Evolutionary conservation across 2,797 vertebrate genomes (phyloP).

Genomic region (Argya squamiceps): DNA sequence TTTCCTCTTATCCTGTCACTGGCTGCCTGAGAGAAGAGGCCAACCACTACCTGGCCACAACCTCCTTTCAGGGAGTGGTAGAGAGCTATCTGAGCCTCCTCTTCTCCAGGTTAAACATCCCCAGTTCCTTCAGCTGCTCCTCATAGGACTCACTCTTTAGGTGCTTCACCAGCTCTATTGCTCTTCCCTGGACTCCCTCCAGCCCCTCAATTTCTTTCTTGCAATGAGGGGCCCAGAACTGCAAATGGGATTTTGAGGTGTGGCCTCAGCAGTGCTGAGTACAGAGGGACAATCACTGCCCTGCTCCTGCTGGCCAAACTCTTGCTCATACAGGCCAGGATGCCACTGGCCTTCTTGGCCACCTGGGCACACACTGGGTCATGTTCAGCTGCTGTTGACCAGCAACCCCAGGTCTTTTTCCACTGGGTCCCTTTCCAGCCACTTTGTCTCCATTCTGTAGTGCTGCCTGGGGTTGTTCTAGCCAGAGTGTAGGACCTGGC

Average conservation of each 20-base stretch:
- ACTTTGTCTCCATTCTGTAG: neutral
- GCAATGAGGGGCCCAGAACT: neutral
- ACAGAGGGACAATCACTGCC: neutral
- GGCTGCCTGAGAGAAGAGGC: neutral
- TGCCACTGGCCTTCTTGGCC: neutral
- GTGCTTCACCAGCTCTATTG: neutral
- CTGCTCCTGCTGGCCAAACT: neutral
- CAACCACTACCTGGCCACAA: accelerated
- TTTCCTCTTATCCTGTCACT: neutral
- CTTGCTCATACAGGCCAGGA: accelerated
- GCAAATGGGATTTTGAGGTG: neutral
- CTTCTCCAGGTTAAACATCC: neutral
- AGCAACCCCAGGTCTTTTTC: neutral
- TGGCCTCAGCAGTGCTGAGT: neutral
- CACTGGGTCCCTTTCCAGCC: neutral
- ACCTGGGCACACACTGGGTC: neutral
- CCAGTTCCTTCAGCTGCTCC: neutral
- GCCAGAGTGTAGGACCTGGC: neutral
- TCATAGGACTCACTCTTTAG: neutral
- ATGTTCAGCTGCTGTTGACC: neutral
- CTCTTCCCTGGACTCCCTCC: accelerated
- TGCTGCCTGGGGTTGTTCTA: neutral
- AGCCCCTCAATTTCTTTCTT: neutral
- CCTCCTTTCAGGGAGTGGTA: neutral
- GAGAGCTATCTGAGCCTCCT: neutral